phyloP scores from a whole-genome alignment of 2,113 vertebrate species.

The Cyanocitta stelleri region DNA sequence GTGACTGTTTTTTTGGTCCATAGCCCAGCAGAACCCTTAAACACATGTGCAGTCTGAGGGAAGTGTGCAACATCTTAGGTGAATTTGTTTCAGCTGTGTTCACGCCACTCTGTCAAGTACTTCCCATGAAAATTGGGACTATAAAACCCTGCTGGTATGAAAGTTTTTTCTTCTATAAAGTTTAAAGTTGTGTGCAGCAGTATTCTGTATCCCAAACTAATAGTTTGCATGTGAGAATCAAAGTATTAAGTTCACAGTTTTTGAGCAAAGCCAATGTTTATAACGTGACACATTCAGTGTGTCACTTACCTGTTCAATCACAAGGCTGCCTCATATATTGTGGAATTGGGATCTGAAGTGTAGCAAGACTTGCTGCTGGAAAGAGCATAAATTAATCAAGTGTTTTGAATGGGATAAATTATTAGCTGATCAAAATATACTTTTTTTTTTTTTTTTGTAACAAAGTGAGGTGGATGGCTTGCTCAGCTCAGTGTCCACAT shows the following conservation, averaged over 20 bases:
- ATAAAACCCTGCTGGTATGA: slow-evolving; percentile 2
- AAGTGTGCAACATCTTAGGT: neutral
- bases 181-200: neutral
- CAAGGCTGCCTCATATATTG: neutral
- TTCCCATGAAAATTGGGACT: slow-evolving; percentile 6
- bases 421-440: neutral
- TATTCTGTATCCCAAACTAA: neutral
- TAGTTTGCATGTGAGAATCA: neutral
- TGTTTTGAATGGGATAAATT: neutral
- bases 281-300: neutral
- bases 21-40: neutral
- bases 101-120: neutral
- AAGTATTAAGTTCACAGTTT: neutral
- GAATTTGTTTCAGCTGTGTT: slow-evolving; percentile 52
- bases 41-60: neutral
- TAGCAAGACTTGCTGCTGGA: neutral
- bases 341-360: neutral
- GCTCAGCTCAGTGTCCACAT: neutral
- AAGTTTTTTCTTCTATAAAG: neutral
- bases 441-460: neutral
- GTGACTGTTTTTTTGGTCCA: neutral
- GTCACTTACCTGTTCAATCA: neutral
- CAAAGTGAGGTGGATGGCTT: neutral
- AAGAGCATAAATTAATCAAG: neutral
- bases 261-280: neutral